These are phyloP conservation scores for Nasonia longicornis DNA, from an alignment of 1,140 invertebrate species.

Conservation along the genomic window DNA sequence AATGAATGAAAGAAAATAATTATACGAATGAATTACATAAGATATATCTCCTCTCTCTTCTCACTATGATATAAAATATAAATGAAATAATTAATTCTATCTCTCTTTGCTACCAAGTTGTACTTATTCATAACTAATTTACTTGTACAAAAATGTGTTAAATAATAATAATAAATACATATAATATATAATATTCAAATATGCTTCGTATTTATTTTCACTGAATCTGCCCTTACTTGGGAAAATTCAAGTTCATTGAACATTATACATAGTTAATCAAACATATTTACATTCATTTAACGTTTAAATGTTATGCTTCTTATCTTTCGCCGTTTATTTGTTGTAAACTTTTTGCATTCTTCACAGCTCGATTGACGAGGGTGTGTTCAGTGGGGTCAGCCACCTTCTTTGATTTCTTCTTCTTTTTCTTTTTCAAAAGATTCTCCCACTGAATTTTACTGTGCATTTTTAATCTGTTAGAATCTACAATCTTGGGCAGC, in stretches of 20 bases:
- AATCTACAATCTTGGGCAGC: slow-evolving; percentile 57
- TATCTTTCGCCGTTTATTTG: background rate
- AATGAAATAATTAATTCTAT: slow-evolving; percentile 66
- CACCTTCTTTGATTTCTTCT: slow-evolving; percentile 47
- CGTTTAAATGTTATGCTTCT: background rate
- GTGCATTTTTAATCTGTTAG: slow-evolving; percentile 50
- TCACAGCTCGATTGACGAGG: slow-evolving; percentile 56
- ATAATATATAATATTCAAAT: slow-evolving; percentile 62
- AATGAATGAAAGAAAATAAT: slow-evolving; percentile 57
- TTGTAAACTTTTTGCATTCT: slow-evolving; percentile 39
- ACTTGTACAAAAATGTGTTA: slow-evolving; percentile 71
- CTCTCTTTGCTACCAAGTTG: slow-evolving; percentile 71
- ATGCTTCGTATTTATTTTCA: background rate
- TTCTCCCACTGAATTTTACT: slow-evolving; percentile 60
- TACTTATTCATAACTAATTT: slow-evolving; percentile 71
- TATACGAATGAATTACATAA: slow-evolving; percentile 61
- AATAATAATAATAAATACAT: slow-evolving; percentile 67
- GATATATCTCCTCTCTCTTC: slow-evolving; percentile 65
- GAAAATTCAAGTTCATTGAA: too few relatives aligned
- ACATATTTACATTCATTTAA: background rate
- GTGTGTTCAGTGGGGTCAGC: slow-evolving; percentile 26
- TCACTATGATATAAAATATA: slow-evolving; percentile 66
- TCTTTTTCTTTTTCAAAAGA: slow-evolving; percentile 56
- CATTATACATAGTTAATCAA: background rate
- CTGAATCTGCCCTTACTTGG: too few relatives aligned